Base-by-base conservation (phyloP, 2,888 invertebrate genomes). In the Stenodema calcarata region DNA sequence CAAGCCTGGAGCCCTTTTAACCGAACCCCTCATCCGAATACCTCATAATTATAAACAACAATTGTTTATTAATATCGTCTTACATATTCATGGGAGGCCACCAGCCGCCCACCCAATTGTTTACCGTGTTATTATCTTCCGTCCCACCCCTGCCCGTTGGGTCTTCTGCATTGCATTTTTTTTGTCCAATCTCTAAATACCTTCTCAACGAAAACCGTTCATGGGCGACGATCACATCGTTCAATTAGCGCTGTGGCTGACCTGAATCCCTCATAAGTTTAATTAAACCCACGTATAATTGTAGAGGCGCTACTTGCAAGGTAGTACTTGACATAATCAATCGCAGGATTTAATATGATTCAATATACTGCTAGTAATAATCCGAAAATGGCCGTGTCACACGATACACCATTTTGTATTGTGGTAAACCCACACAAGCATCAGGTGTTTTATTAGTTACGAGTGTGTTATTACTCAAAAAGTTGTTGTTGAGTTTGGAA, bases 21-120 rank as follows among this genome's bases (percentile, higher is more conserved):
- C 79, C 62, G 23, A 11, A 62, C 62, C 62, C 62, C 62, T 18
- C 18, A 62, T 62, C 62, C 16, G 30, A 23, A 81, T 28, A 81
- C 50, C 50, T 27, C 28, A n/a, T 41, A 81, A 81, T 81, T 81
- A 81, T 54, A 54, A 50, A 81, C 54, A 81, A 81, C 83, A 83
- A 83, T 83, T 83, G 83, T 83, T 83, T 83, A 83, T 83, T 83
- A 83, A 83, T 83, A 42, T 35, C 70, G 30, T 23, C 35, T n/a
- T 83, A 83, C 69, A 83, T 83, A 83, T 83, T 83, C 83, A 83
- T 83, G 44, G 70, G 70, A 81, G 80, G 80, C 80, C 80, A 54
- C 80, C 80, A 81, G 27, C 80, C 80, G 80, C 80, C 80, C 80
- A 81, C 80, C 80, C 80, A 81, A 81, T 81, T 81, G 80, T 81